phyloP scores from a whole-genome alignment of 2,113 vertebrate species.

The Tachysurus vachellii region DNA sequence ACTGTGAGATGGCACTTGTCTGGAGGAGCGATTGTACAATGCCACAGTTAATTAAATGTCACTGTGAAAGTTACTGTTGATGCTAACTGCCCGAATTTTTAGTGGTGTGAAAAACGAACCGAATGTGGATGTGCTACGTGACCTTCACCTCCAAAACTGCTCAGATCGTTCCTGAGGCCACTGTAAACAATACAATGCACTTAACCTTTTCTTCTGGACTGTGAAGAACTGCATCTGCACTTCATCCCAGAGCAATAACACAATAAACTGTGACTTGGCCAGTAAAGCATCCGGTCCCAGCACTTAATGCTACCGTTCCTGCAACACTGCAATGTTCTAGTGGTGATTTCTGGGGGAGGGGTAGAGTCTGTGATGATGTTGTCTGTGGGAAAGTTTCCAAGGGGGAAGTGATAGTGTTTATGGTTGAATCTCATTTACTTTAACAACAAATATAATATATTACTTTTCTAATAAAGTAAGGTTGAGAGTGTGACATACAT shows the following conservation, averaged over 20 bases:
- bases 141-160: conserved; percentile 37
- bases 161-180: conserved; percentile 27
- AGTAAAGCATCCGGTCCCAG: background rate
- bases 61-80: background rate
- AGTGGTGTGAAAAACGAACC: conserved; percentile 12
- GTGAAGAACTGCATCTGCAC: conserved; percentile 1
- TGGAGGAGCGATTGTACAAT: background rate
- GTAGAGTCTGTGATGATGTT: background rate
- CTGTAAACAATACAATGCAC: conserved; percentile 6
- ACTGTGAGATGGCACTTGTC: background rate
- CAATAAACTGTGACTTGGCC: conserved; percentile 27
- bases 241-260: conserved; percentile 42
- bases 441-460: background rate
- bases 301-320: background rate
- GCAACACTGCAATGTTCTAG: conserved; percentile 12
- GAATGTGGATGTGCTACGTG: conserved; percentile 21
- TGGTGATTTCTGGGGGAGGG: background rate
- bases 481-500: background rate
- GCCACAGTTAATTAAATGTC: background rate
- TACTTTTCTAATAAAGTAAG: background rate
- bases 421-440: background rate
- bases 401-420: background rate
- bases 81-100: background rate
- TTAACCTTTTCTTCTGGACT: conserved; percentile 17
- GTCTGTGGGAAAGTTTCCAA: background rate